Evolutionary conservation across 2,113 vertebrate species (phyloP), one percentile per base, ranked within the genome.

Genomic region (Urocynchramus pylzowi): DNA sequence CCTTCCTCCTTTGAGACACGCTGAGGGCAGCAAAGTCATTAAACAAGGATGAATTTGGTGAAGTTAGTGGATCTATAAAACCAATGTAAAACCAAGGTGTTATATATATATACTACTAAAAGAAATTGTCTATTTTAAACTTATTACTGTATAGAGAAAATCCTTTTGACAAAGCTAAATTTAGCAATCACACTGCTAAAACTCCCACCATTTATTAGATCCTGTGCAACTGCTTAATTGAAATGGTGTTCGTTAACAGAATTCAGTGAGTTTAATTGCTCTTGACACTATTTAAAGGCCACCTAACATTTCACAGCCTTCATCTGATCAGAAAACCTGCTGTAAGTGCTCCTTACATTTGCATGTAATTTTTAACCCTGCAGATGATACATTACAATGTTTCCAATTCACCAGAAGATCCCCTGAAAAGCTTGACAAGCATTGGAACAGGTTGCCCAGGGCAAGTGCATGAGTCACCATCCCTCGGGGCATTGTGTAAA

Each of bases 1-100:
- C 99, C 99, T 99, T 99, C 98, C 99, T 99, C 98, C 99, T 99
- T 97, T 99, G 99, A 94, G 99, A 99, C 97, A 99, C 98, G 61
- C 98, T 99, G 96, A 99, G 99, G 97, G 98, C 99, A 98, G 98
- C 99, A 98, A 99, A 99, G 97, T 99, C 99, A 98, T 99, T 99
- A 97, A 99, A 99, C 97, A 99, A 98, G 79, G 99, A 99, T 84
- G 99, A 99, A 96, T 98, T 98, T 82, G 99, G 98, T 93, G 99
- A 99, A 98, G 98, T 99, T 94, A 99, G 97, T 96, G 98, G 97
- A 98, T 99, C 99, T 99, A 97, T 57, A 97, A 96, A 92, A 95
- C 71, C 90, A 96, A 93, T 10, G 23, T 91, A 74, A 77, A 87
- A 10, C 31, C 49, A 54, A 61, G 7, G n/a, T 6, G 71, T 96